phyloP scores from a whole-genome alignment of 1,140 invertebrate species.

The Zaprionus africanus region DNA sequence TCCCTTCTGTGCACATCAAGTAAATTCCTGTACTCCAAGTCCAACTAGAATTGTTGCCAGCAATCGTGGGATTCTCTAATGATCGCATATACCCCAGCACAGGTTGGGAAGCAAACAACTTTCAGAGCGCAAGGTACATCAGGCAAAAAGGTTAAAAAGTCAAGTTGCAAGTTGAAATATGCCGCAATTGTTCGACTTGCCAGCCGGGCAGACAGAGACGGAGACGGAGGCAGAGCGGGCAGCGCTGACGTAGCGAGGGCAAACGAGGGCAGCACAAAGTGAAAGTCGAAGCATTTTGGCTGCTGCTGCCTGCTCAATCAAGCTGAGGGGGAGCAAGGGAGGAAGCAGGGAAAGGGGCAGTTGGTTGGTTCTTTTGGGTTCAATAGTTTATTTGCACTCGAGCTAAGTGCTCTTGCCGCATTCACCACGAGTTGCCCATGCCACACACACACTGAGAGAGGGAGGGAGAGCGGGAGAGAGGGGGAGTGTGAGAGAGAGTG shows the following conservation, averaged over 20 bases:
- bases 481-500: neutral
- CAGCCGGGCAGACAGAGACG: conserved; percentile 20
- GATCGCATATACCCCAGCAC: neutral
- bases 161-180: conserved; percentile 80
- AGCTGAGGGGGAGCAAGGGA: neutral
- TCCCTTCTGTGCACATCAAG: too few species aligned
- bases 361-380: conserved; percentile 21
- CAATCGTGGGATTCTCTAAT: too few species aligned
- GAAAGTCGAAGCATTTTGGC: conserved; percentile 48
- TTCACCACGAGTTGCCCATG: conserved; percentile 4
- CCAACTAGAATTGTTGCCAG: too few species aligned
- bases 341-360: neutral
- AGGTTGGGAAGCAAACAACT: neutral
- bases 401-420: conserved; percentile 38
- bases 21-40: too few species aligned
- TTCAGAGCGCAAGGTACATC: conserved; percentile 6
- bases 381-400: conserved; percentile 57
- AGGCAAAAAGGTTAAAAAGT: conserved; percentile 63
- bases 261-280: conserved; percentile 27
- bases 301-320: conserved; percentile 32
- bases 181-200: conserved; percentile 71
- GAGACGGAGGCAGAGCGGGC: neutral
- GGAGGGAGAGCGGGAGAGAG: neutral
- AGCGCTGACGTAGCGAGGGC: neutral
- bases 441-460: neutral